A percentile compares a stretch with the other conserved stretches of the same genome.
Conservation (phyloP, 1,140 invertebrate genomes). For the Bilobella aurantiaca region DNA sequence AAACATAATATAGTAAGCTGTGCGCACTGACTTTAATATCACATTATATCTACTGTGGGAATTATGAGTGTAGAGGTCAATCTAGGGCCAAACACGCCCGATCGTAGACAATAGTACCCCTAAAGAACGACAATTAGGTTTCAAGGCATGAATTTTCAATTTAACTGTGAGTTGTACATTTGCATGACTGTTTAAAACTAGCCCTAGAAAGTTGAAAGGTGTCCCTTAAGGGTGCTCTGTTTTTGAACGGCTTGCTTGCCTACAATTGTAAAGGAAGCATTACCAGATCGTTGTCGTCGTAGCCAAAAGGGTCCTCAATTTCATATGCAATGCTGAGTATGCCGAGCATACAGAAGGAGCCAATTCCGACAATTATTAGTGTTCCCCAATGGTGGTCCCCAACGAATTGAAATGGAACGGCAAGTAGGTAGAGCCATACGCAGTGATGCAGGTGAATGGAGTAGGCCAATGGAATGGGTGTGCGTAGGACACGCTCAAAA, state of each 20-base stretch:
- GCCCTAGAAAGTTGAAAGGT: background rate
- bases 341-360: constrained; percentile 26
- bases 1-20: too few species aligned
- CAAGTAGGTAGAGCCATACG: constrained; percentile 30
- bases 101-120: too few species aligned
- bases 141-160: background rate
- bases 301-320: constrained; percentile 30
- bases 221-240: background rate
- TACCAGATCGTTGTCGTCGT: constrained; percentile 30
- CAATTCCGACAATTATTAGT: constrained; percentile 20
- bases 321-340: constrained; percentile 32
- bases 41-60: too few species aligned
- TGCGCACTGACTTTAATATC: too few species aligned
- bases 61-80: background rate
- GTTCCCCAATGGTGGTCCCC: constrained; percentile 25
- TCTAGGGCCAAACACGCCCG: background rate
- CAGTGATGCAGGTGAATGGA: constrained; percentile 32
- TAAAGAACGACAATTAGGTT: too few species aligned
- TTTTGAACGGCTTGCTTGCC: too few species aligned
- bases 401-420: constrained; percentile 27
- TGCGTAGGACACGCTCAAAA: constrained; percentile 30
- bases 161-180: too few species aligned
- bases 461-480: constrained; percentile 32
- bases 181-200: too few species aligned
- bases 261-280: too few species aligned